Evolutionary conservation across 2,113 vertebrate genomes (phyloP).

Genomic region (Nyctereutes procyonoides): DNA sequence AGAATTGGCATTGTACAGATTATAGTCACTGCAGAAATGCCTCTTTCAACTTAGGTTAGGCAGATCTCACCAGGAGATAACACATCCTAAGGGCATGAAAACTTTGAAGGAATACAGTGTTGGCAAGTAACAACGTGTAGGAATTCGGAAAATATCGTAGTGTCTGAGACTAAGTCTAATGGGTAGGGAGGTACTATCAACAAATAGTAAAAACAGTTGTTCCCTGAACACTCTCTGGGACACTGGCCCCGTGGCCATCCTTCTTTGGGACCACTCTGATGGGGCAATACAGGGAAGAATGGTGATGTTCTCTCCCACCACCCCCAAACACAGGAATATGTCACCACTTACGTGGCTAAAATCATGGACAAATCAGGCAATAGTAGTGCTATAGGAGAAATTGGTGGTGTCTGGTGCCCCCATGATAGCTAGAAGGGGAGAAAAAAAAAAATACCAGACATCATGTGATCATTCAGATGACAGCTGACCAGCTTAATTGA

Average conservation of each 20-base stretch:
- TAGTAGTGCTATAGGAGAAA: rapidly evolving
- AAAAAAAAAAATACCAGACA: not conserved
- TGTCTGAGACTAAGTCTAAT: not conserved
- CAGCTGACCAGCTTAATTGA: not conserved
- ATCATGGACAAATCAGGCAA: not conserved
- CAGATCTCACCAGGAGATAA: not conserved
- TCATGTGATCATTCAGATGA: not conserved
- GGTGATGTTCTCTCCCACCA: rapidly evolving
- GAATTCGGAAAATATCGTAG: not conserved
- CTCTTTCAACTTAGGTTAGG: not conserved
- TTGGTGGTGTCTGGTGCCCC: no score
- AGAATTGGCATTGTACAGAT: not conserved
- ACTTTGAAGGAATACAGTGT: not conserved
- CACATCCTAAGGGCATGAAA: not conserved
- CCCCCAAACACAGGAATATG: not conserved
- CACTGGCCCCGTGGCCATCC: rapidly evolving
- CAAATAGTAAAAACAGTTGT: not conserved
- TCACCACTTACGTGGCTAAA: not conserved
- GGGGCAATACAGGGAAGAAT: not conserved
- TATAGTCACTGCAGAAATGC: not conserved
- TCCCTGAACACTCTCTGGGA: not conserved
- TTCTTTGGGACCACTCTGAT: not conserved
- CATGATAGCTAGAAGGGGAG: rapidly evolving
- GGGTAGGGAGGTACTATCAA: not conserved
- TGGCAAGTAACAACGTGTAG: not conserved